Evolutionary conservation across 1,140 invertebrate genomes (phyloP), one percentile per base, ranked within the genome.

Genomic region (Lethrus apterus): DNA sequence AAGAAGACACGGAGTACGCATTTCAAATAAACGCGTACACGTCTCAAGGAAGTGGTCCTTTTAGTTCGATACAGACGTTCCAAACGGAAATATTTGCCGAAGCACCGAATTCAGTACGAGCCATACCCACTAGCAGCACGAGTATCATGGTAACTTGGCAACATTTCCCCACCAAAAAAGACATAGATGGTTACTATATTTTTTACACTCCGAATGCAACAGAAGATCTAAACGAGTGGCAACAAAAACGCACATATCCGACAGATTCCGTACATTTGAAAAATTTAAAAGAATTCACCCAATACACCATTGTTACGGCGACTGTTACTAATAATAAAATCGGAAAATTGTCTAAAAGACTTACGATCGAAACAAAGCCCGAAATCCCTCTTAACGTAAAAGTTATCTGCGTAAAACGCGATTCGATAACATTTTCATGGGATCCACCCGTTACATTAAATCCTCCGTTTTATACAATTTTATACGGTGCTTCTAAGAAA

Each of bases 201-300:
- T 92, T 93, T 63, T 94, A 93, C n/a, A n/a, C n/a, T n/a, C n/a
- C n/a, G n/a, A n/a, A n/a, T 60, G 86, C 90, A 0, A 87, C 91
- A 0, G 89, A 92, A 61, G 90, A 94, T 70, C 70, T 94, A 35
- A 89, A 93, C 60, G 82, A 86, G 55, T 94, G 91, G 91, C 81
- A 84, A 55, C 81, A 85, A 14, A 89, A 89, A 64, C 77, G 74
- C 4, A 85, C 93, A 10, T 80, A 84, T 8, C 68, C 93, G 1
- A 93, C 90, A 0, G 85, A 89, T 60, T 93, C 89, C 0, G 87
- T 86, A 1, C 91, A 96, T 61, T 70, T 98, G 15, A 81, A 85
- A 1, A 91, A 89, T 63, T 72, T 98, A 18, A 90, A 95, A 57
- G 86, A 88, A 55, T 86, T 88, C 62, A 84, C 88, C 2, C 83